Evolutionary conservation across 2,113 vertebrate genomes (phyloP).

Genomic region (Psammodynastes pulverulentus): DNA sequence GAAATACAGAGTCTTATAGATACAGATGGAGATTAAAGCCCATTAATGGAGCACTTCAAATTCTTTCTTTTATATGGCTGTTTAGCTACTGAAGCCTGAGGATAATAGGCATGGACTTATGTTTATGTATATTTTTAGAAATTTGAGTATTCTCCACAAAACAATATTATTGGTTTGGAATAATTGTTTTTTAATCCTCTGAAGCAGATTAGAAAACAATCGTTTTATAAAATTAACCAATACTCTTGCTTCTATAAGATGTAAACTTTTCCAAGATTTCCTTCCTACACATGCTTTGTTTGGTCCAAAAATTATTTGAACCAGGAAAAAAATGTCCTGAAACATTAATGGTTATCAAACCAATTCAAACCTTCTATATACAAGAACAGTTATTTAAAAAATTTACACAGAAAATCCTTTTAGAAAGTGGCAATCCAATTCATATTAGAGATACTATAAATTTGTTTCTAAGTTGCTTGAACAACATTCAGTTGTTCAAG

Average conservation of each 20-base stretch:
- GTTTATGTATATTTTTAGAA: background rate
- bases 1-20: background rate
- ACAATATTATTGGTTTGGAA: background rate
- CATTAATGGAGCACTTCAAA: background rate
- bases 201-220: slow-evolving; percentile 1
- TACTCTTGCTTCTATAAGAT: slow-evolving; percentile 1
- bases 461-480: background rate
- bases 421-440: background rate
- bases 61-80: background rate
- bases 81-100: background rate
- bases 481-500: too few relatives aligned
- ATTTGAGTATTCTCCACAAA: background rate
- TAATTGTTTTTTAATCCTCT: slow-evolving; percentile 1
- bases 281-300: background rate
- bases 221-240: background rate
- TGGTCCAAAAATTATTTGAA: background rate
- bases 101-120: fast-evolving
- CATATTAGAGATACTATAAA: background rate
- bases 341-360: background rate
- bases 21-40: slow-evolving; percentile 1
- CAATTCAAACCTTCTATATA: background rate
- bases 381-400: background rate
- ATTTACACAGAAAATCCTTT: background rate
- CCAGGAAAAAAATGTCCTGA: slow-evolving; percentile 13
- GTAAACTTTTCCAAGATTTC: background rate